phyloP scores from a whole-genome alignment of 1,140 invertebrate species.

The Bombus fervidus region DNA sequence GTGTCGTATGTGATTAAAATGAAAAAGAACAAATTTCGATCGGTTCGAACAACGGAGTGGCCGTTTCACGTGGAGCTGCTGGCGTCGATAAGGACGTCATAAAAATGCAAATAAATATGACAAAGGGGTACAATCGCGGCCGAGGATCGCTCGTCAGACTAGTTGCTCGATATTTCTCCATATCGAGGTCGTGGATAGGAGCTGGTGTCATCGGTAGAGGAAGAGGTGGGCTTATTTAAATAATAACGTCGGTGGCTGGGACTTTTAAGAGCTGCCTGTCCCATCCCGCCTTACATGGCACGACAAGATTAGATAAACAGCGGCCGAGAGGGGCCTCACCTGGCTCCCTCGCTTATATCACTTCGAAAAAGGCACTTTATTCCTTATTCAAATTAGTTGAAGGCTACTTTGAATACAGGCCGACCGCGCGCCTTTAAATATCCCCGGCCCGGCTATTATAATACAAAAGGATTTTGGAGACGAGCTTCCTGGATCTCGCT shows the following conservation, averaged over 20 bases:
- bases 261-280: slow-evolving; percentile 70
- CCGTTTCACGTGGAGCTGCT: neutral
- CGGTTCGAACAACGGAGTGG: neutral
- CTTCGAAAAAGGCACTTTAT: slow-evolving; percentile 75
- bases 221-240: slow-evolving; percentile 63
- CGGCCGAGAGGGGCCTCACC: slow-evolving; percentile 47
- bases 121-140: neutral
- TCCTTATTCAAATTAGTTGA: slow-evolving; percentile 76
- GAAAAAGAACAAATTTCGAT: neutral
- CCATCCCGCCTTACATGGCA: slow-evolving; percentile 71
- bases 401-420: slow-evolving; percentile 73
- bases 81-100: slow-evolving; percentile 31
- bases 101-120: slow-evolving; percentile 52
- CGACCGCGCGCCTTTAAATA: slow-evolving; percentile 60
- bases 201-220: slow-evolving; percentile 19
- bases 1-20: too few relatives aligned
- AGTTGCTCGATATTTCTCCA: slow-evolving; percentile 31
- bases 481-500: slow-evolving; percentile 4
- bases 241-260: slow-evolving; percentile 70
- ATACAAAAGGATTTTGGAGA: slow-evolving; percentile 73
- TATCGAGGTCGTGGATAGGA: slow-evolving; percentile 38
- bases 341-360: slow-evolving; percentile 66
- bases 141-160: slow-evolving; percentile 8
- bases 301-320: slow-evolving; percentile 73
- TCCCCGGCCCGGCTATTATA: slow-evolving; percentile 68